Conservation (phyloP, 2,113 vertebrate genomes). For the Petroica traversi region DNA sequence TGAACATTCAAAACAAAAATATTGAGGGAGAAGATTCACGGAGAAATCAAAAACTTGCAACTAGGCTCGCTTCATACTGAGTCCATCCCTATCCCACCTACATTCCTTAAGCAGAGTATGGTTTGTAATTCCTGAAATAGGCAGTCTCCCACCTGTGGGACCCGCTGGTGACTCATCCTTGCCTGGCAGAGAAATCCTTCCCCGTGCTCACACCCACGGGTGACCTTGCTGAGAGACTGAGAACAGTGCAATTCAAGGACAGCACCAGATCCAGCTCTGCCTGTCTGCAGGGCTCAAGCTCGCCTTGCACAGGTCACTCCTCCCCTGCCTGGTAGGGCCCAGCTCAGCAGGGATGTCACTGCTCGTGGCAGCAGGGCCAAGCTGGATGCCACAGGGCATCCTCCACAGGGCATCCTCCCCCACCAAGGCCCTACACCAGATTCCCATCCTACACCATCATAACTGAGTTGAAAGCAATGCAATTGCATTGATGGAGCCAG, state of each 20-base stretch:
- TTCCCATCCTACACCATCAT: background rate
- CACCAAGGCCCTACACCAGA: fast-evolving
- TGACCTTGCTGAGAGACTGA: background rate
- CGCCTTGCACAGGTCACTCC: background rate
- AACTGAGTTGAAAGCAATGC: background rate
- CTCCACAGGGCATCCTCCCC: background rate
- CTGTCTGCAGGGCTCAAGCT: background rate
- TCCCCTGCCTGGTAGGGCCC: background rate
- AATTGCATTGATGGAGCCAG: background rate
- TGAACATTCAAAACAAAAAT: background rate
- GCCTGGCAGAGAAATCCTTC: background rate
- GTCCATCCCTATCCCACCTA: background rate
- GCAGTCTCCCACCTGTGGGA: background rate
- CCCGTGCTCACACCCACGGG: background rate
- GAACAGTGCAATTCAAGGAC: background rate
- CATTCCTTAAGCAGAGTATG: background rate
- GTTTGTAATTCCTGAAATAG: background rate
- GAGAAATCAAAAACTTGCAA: background rate
- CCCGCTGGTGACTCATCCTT: background rate
- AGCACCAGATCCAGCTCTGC: fast-evolving
- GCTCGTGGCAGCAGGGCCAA: fast-evolving
- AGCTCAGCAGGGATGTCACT: background rate
- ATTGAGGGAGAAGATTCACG: background rate
- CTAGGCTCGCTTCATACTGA: background rate
- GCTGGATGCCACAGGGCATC: fast-evolving